Conservation (phyloP, 2,113 vertebrate genomes). For the Rhabdornis inornatus region DNA sequence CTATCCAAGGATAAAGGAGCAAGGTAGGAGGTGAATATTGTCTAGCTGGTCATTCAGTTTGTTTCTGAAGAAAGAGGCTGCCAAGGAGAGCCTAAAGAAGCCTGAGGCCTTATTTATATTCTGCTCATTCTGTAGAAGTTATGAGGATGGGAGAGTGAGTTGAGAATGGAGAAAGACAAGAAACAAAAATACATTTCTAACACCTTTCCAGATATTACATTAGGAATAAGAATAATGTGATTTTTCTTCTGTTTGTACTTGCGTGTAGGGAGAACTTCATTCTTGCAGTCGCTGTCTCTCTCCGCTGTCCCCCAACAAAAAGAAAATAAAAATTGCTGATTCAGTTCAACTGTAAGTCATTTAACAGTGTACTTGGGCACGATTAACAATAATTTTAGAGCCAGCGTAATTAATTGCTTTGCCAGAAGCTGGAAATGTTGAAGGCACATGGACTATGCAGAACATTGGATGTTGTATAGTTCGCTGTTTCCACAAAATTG, state of each 20-base stretch:
- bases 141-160: not conserved
- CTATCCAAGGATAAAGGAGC: not conserved
- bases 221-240: not conserved
- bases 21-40: not conserved
- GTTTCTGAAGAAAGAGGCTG: not conserved
- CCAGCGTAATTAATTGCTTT: constrained; percentile 5
- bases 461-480: not conserved
- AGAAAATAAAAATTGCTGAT: not conserved
- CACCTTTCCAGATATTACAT: not conserved
- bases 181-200: not conserved
- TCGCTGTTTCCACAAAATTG: not conserved
- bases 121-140: not conserved
- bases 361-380: not conserved
- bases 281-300: not conserved
- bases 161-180: not conserved
- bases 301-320: accelerated
- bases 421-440: not conserved
- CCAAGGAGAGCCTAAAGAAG: not conserved
- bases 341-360: not conserved
- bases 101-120: not conserved
- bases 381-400: not conserved
- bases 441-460: constrained; percentile 12
- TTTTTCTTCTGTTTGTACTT: not conserved
- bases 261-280: accelerated
- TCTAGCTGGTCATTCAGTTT: not conserved